Percentiles rank a stretch among this genome's conserved stretches.
phyloP scores from a whole-genome alignment of 1,140 invertebrate species.

The Aricia agestis region DNA sequence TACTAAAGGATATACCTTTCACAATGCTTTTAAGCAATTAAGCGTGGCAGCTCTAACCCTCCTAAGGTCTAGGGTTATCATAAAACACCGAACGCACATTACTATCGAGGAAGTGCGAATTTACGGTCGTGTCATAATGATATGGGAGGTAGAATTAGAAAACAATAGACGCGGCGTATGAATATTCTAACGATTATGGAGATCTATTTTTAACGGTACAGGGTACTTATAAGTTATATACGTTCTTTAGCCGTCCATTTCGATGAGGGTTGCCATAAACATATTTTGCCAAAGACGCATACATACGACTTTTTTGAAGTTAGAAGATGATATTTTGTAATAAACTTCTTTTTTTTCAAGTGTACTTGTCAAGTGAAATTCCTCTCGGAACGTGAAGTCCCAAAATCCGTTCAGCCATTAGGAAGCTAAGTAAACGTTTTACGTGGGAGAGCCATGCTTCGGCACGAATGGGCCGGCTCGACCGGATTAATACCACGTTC shows the following conservation, averaged over 20 bases:
- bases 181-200: neutral
- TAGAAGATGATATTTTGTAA: too few relatives aligned
- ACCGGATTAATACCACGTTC: too few relatives aligned
- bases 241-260: neutral
- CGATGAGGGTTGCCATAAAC: neutral
- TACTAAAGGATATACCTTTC: too few relatives aligned
- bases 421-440: too few relatives aligned
- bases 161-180: constrained; percentile 9
- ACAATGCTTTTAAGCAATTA: neutral
- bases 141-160: constrained; percentile 9
- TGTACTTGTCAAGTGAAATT: too few relatives aligned
- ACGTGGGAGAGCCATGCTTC: too few relatives aligned
- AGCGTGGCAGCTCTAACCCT: neutral
- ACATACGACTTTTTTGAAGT: too few relatives aligned
- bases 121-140: constrained; percentile 8
- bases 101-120: constrained; percentile 10
- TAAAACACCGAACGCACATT: constrained; percentile 14
- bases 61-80: neutral
- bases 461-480: too few relatives aligned
- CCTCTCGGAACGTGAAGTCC: too few relatives aligned
- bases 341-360: too few relatives aligned
- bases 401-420: too few relatives aligned
- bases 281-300: neutral
- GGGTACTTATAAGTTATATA: neutral
- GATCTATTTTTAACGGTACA: neutral